Percentiles rank a stretch among this genome's conserved stretches.
These are phyloP conservation scores for Hemicrepidius hirtus DNA, from an alignment of 2,888 invertebrate genomes.

Conservation along the genomic window DNA sequence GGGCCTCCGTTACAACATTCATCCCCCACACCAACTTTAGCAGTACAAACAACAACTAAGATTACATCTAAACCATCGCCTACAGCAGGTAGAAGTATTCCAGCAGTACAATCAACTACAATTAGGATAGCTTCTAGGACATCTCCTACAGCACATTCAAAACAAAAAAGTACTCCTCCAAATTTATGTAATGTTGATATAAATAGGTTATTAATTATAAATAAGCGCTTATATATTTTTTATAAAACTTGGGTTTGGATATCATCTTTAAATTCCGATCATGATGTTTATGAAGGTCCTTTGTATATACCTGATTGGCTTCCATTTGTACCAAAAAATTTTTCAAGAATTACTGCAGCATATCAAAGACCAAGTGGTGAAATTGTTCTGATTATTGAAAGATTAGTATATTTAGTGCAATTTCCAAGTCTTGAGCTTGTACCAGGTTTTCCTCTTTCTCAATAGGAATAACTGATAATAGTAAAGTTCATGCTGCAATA, in stretches of 20 bases:
- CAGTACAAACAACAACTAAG: not conserved
- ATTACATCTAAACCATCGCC: not conserved
- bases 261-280: no score
- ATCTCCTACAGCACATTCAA: no score
- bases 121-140: no score
- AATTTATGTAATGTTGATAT: no score
- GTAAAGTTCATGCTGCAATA: not conserved
- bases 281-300: not conserved
- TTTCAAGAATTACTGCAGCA: not conserved
- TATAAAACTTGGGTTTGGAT: constrained; percentile 24
- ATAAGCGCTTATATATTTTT: constrained; percentile 9
- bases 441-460: not conserved
- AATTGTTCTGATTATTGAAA: constrained; percentile 5
- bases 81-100: no score
- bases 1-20: no score
- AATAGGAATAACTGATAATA: not conserved
- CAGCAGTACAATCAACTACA: no score
- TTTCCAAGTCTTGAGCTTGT: not conserved
- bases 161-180: no score
- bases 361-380: constrained; percentile 8
- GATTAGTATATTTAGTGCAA: not conserved
- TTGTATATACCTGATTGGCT: no score
- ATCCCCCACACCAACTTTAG: no score
- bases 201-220: constrained; percentile 13
- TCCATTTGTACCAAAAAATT: constrained; percentile 21